A percentile compares a stretch with the other conserved stretches of the same genome.
Evolutionary conservation across 2,888 invertebrate species (phyloP).

Genomic region (Drosophila meridionalis): DNA sequence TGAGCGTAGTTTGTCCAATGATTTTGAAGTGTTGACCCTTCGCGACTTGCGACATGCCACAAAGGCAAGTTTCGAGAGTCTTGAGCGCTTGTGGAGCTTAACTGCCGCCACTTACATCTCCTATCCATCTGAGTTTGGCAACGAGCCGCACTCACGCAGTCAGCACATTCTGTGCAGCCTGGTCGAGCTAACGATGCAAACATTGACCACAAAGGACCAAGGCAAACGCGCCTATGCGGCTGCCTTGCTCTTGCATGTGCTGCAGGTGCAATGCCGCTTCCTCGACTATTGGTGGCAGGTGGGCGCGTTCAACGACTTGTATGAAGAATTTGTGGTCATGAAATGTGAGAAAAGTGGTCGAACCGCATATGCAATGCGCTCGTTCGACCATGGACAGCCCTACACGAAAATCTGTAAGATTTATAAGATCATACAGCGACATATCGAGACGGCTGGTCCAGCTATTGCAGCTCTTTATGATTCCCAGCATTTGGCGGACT

Average conservation of each 20-base stretch:
- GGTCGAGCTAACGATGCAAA: background rate
- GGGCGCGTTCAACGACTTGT: conserved; percentile 41
- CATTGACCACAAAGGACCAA: background rate
- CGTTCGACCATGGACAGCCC: background rate
- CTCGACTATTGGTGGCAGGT: conserved; percentile 50
- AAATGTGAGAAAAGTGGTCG: background rate
- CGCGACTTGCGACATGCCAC: conserved; percentile 11
- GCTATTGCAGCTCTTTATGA: conserved; percentile 31
- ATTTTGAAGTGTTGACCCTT: background rate
- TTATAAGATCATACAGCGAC: conserved; percentile 26
- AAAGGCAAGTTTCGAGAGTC: background rate
- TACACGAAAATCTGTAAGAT: conserved; percentile 9
- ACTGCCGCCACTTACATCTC: background rate
- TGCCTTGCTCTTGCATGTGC: conserved; percentile 36
- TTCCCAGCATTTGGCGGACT: conserved; percentile 17
- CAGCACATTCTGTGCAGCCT: conserved; percentile 18
- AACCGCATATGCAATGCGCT: conserved; percentile 22
- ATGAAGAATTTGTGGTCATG: conserved; percentile 32
- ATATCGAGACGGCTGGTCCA: conserved; percentile 17
- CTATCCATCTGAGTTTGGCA: background rate
- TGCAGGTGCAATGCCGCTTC: conserved; percentile 37
- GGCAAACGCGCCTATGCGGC: conserved; percentile 4
- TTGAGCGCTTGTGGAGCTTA: conserved; percentile 29
- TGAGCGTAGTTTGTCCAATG: conserved; percentile 15
- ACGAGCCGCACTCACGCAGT: conserved; percentile 18